phyloP scores from a whole-genome alignment of 2,888 invertebrate species.

The Spisula subtruncata region DNA sequence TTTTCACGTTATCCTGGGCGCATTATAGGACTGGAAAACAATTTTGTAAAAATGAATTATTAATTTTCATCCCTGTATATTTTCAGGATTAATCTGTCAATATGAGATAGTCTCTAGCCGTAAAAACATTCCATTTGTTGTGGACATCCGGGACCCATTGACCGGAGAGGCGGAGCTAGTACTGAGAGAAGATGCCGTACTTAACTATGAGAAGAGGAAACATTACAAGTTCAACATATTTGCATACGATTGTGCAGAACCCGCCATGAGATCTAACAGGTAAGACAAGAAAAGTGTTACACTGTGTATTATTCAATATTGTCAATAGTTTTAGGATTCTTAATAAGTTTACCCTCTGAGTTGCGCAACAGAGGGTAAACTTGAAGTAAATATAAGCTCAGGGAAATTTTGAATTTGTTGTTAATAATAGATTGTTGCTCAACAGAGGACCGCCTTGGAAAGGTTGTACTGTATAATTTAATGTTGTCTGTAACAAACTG shows the following conservation, averaged over 20 bases:
- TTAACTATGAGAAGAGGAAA: conserved; percentile 97
- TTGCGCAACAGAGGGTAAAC: no score
- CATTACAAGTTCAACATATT: conserved; percentile 98
- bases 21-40: no score
- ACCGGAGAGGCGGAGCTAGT: conserved; percentile 84
- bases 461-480: background rate
- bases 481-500: background rate
- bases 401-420: no score
- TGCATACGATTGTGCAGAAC: conserved; percentile 93
- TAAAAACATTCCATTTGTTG: conserved; percentile 82
- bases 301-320: no score
- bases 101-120: conserved; percentile 82
- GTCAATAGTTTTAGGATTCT: no score
- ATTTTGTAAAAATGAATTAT: background rate
- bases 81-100: conserved; percentile 84
- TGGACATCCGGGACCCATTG: conserved; percentile 80
- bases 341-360: no score
- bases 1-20: no score
- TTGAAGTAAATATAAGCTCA: no score
- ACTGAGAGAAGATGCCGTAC: conserved; percentile 87
- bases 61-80: background rate
- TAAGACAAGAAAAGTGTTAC: conserved; percentile 40
- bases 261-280: conserved; percentile 77
- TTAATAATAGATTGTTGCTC: no score
- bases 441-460: no score